phyloP scores from a whole-genome alignment of 2,113 vertebrate genomes.

The Cephalophus harveyi region DNA sequence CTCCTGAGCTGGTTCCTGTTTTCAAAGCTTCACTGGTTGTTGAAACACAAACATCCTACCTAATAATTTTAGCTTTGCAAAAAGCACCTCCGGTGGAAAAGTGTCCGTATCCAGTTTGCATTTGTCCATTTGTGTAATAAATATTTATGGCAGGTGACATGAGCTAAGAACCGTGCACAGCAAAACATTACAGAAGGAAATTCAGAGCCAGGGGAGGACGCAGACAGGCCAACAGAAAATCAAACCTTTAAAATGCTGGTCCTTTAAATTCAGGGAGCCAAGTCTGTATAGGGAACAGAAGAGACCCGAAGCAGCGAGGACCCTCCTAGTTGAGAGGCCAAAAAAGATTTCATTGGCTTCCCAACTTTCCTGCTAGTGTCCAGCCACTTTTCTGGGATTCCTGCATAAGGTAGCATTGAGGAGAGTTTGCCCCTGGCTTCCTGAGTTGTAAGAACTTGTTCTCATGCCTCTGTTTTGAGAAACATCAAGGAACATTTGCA shows the following conservation, averaged over 20 bases:
- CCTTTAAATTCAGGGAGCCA: neutral
- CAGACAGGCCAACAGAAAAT: neutral
- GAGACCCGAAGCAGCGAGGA: neutral
- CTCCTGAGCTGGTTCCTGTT: constrained; percentile 39
- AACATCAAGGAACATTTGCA: constrained; percentile 5
- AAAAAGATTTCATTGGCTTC: neutral
- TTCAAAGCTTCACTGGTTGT: constrained; percentile 33
- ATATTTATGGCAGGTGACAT: neutral
- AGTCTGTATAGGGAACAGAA: accelerated
- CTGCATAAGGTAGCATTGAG: neutral
- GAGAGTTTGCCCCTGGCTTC: neutral
- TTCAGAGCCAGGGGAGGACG: neutral
- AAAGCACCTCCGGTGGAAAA: neutral
- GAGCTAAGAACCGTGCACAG: neutral
- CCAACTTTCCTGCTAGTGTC: too few species aligned
- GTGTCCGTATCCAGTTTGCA: neutral
- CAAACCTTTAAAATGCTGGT: neutral
- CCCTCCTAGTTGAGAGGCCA: neutral
- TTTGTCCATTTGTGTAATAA: neutral
- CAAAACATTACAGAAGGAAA: neutral
- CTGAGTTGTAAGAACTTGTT: neutral
- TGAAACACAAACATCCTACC: constrained; percentile 57
- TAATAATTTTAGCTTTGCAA: constrained; percentile 47
- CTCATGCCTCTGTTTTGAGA: constrained; percentile 1
- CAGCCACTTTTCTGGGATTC: neutral